Evolutionary conservation across 2,797 vertebrate species (phyloP).

Genomic region (Oceanodroma leucorhoa): DNA sequence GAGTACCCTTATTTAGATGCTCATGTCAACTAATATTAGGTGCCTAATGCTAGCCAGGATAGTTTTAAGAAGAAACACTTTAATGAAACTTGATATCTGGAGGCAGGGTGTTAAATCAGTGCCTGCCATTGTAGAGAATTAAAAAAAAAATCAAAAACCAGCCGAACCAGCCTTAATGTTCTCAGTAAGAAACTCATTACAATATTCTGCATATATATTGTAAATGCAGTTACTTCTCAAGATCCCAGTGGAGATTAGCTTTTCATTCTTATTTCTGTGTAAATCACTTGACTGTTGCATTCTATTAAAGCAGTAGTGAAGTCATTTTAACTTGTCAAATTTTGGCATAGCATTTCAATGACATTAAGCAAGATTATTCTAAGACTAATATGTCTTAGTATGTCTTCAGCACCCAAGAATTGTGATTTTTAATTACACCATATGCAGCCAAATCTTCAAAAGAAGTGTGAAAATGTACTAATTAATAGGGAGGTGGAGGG

Average conservation of each 20-base stretch:
- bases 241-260: background rate
- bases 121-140: background rate
- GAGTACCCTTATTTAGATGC: background rate
- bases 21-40: background rate
- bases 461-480: background rate
- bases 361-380: background rate
- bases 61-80: background rate
- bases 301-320: background rate
- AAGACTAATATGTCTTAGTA: background rate
- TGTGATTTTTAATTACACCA: background rate
- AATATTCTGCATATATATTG: background rate
- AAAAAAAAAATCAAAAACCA: background rate
- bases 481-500: background rate
- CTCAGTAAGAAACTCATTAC: background rate
- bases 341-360: background rate
- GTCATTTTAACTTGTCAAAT: background rate
- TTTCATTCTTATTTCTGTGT: background rate
- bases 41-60: background rate
- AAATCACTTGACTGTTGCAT: background rate
- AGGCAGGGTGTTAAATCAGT: background rate
- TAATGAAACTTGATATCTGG: background rate
- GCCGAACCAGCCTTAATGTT: background rate
- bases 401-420: background rate
- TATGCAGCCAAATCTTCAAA: background rate
- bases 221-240: background rate